Conservation (phyloP, 1,140 invertebrate species). For the Drusus annulatus region DNA sequence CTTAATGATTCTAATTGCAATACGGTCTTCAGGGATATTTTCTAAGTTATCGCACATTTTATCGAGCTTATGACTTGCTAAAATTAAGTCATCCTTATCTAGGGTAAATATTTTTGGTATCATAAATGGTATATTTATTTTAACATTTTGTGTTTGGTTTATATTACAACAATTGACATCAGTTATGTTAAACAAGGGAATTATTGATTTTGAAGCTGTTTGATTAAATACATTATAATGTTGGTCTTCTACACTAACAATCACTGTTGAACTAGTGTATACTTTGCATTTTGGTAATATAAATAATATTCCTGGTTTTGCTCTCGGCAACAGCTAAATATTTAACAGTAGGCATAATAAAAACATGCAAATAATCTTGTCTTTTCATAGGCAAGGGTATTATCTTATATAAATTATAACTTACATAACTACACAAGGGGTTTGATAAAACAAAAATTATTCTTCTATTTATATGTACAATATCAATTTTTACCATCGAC, state of each 20-base stretch:
- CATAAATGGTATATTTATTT: not conserved
- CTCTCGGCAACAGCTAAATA: not conserved
- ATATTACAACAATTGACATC: not conserved
- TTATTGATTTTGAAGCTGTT: not conserved
- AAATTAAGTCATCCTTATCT: not conserved
- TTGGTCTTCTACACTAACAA: not conserved
- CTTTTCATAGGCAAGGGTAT: slow-evolving; percentile 6
- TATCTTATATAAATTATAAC: slow-evolving; percentile 13
- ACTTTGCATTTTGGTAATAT: too few species aligned
- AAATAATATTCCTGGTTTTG: not conserved
- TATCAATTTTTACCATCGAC: not conserved
- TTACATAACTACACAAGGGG: not conserved
- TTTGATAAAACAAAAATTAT: slow-evolving; percentile 21
- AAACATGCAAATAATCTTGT: slow-evolving; percentile 13
- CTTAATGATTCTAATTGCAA: too few species aligned
- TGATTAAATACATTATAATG: not conserved
- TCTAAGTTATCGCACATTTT: not conserved
- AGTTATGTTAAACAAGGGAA: not conserved
- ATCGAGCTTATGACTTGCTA: not conserved
- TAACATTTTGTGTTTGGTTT: not conserved
- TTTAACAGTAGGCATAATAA: slow-evolving; percentile 5
- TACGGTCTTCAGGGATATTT: too few species aligned
- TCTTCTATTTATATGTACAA: not conserved
- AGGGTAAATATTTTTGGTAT: not conserved
- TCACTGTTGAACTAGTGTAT: not conserved